phyloP scores from a whole-genome alignment of 1,140 invertebrate genomes.

The Papilio polyxenes region DNA sequence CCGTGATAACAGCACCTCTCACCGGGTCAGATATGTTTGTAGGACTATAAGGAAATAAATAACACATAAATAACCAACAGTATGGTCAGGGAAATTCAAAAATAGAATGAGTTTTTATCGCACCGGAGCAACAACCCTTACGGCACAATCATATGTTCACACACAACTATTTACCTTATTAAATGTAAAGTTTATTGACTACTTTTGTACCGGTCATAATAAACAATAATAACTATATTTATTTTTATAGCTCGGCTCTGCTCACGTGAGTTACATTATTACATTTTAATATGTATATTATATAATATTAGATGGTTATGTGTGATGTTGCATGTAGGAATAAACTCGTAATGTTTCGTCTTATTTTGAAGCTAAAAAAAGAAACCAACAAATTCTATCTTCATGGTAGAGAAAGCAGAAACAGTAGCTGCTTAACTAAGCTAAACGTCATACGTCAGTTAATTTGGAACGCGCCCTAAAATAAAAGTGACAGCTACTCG shows the following conservation, averaged over 20 bases:
- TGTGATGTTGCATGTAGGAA: background rate
- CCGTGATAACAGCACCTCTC: no score
- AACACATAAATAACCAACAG: background rate
- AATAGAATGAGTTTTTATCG: slow-evolving; percentile 40
- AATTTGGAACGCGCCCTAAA: slow-evolving; percentile 64
- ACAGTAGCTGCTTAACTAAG: slow-evolving; percentile 35
- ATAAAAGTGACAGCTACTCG: slow-evolving; percentile 67
- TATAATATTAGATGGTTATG: background rate
- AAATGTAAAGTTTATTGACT: slow-evolving; percentile 39
- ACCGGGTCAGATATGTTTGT: no score
- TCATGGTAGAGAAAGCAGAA: slow-evolving; percentile 22
- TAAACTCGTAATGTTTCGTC: background rate
- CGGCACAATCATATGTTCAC: slow-evolving; percentile 36
- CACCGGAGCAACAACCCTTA: slow-evolving; percentile 21
- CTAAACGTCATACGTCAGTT: slow-evolving; percentile 45
- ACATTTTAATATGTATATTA: background rate
- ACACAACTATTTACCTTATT: slow-evolving; percentile 39
- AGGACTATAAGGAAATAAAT: slow-evolving; percentile 9
- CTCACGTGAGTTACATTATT: background rate
- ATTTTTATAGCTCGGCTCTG: background rate
- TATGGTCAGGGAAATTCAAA: slow-evolving; percentile 34
- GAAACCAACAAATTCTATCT: background rate
- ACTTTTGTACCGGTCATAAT: slow-evolving; percentile 33
- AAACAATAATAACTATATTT: slow-evolving; percentile 8
- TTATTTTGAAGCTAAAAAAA: background rate